Evolutionary conservation across 2,113 vertebrate species (phyloP), one percentile per base, ranked within the genome.

Genomic region (Indicator indicator): DNA sequence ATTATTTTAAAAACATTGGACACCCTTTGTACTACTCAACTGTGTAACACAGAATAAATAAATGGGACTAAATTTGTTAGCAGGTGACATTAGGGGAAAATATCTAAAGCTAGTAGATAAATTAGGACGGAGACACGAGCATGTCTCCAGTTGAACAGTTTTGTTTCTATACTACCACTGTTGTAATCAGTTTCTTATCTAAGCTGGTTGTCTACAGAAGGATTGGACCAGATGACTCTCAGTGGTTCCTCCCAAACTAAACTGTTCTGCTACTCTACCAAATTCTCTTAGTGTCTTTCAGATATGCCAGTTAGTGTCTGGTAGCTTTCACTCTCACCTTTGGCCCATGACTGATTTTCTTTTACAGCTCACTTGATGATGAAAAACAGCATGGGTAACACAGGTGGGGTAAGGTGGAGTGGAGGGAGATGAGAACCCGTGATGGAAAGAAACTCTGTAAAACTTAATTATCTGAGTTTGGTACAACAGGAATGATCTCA

Each of bases 401-500:
- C 3, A 38, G 24, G 24, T 65, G 32, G 36, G 77, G 62, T 69
- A 67, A 79, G 28, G 11, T 50, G 9, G 11, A 10, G 32, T 69
- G 30, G 40, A 59, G 33, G 52, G 19, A 90, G 27, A 62, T 86
- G 26, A 68, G 40, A 69, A 55, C 33, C 71, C 44, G 5, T 6
- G 48, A 76, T 85, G 55, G 50, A 70, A 59, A 60, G 60, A 62
- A 89, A n/a, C 33, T 63, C 68, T 63, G 55, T 85, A 67, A 48
- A 82, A 76, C 11, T 69, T 70, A 65, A 52, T 79, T 81, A 89
- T 64, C 58, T 6, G 56, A 76, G 68, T 87, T 85, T 77, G 68
- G 75, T 60, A 64, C 70, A 91, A 83, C 23, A 74, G 68, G 40
- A 91, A 92, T 62, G 87, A 93, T 89, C 77, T 92, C 83, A 87